Evolutionary conservation across 2,113 vertebrate genomes (phyloP).

Genomic region (Brevimyrus niger): DNA sequence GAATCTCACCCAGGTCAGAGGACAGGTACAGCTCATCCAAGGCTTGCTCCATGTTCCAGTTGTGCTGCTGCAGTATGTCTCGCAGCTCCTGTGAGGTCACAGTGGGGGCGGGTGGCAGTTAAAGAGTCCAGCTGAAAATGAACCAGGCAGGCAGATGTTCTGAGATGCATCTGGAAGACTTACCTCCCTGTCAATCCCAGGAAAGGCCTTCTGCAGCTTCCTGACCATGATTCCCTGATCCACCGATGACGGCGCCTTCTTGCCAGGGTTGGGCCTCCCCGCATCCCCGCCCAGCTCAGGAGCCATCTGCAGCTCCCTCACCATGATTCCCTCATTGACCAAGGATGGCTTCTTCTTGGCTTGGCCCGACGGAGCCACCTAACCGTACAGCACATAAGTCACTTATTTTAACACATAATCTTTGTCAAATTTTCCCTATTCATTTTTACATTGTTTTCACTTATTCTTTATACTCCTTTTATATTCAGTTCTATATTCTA

Average conservation of each 20-base stretch:
- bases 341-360: constrained; percentile 56
- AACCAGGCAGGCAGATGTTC: not conserved
- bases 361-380: constrained; percentile 39
- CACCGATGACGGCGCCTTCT: constrained; percentile 61
- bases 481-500: too few relatives aligned
- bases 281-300: constrained; percentile 72
- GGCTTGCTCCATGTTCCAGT: constrained; percentile 80
- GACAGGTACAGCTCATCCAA: constrained; percentile 76
- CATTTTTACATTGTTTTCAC: too few relatives aligned
- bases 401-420: not conserved
- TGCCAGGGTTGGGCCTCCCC: constrained; percentile 21
- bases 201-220: constrained; percentile 79
- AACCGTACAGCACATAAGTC: constrained; percentile 39
- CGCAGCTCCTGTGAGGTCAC: constrained; percentile 70
- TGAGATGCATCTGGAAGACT: constrained; percentile 25
- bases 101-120: not conserved
- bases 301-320: constrained; percentile 77
- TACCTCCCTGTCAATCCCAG: constrained; percentile 79
- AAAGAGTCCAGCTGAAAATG: not conserved
- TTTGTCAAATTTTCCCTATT: not conserved
- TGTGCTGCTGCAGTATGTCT: constrained; percentile 79
- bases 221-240: constrained; percentile 73
- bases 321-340: constrained; percentile 73
- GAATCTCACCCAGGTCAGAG: constrained; percentile 59
- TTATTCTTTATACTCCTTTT: too few relatives aligned